Evolutionary conservation across 2,113 vertebrate species (phyloP).

Genomic region (Crotalus tigris): DNA sequence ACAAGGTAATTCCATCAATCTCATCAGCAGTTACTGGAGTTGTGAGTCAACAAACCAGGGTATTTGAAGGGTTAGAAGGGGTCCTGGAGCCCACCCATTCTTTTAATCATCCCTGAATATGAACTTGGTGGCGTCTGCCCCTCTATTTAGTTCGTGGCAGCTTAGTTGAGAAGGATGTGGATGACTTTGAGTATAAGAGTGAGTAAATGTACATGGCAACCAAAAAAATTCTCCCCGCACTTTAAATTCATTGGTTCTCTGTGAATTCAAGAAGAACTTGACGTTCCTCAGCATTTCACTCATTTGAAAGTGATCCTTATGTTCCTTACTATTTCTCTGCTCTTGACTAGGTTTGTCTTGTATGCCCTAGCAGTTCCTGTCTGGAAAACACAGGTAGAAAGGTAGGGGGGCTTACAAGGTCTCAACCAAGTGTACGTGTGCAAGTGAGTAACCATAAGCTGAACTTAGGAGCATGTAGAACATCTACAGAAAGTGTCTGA

Average conservation of each 20-base stretch:
- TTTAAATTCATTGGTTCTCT: not conserved
- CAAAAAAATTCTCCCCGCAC: not conserved
- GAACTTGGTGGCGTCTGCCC: not conserved
- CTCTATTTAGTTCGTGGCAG: not conserved
- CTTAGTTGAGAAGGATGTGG: not conserved
- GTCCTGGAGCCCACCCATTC: not conserved
- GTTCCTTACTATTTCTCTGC: not conserved
- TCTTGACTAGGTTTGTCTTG: not conserved
- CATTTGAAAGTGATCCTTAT: not conserved
- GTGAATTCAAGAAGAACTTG: not conserved
- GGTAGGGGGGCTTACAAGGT: not conserved
- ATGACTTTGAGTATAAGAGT: not conserved
- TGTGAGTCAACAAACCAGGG: not conserved
- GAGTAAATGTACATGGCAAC: not conserved
- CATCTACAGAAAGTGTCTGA: not conserved
- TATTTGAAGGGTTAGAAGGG: not conserved
- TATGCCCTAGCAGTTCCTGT: not conserved
- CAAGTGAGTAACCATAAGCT: not conserved
- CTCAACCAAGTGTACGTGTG: not conserved
- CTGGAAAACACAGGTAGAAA: not conserved
- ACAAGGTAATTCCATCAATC: not conserved
- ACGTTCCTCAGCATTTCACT: not conserved
- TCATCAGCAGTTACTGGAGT: not conserved
- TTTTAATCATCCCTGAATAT: not conserved
- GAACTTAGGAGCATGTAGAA: not conserved